These are phyloP conservation scores for Ormyrus nitidulus DNA, from an alignment of 2,888 invertebrate genomes.

Conservation along the genomic window DNA sequence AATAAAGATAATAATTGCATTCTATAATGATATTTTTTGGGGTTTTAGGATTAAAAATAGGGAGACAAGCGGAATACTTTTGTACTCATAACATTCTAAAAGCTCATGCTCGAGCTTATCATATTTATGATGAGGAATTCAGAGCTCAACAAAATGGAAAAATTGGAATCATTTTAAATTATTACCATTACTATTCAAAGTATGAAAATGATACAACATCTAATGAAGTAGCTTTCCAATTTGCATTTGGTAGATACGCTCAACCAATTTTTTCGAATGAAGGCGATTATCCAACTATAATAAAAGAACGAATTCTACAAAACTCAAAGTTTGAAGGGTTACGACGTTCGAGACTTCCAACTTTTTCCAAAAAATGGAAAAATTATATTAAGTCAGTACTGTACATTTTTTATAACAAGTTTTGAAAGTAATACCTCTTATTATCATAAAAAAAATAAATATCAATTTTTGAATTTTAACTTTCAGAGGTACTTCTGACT, in stretches of 20 bases:
- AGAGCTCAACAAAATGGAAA: constrained; percentile 78
- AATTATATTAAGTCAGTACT: constrained; percentile 58
- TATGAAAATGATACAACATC: constrained; percentile 38
- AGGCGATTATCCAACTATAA: constrained; percentile 77
- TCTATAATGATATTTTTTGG: background rate
- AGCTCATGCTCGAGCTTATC: constrained; percentile 83
- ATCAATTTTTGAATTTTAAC: background rate
- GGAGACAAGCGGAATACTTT: constrained; percentile 79
- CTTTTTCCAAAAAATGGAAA: constrained; percentile 78
- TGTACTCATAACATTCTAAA: constrained; percentile 84
- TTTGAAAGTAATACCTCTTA: too few relatives aligned
- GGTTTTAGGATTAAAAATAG: constrained; percentile 47
- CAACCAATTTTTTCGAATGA: constrained; percentile 58
- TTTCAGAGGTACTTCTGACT: constrained; percentile 40
- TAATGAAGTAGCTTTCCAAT: constrained; percentile 64
- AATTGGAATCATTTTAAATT: too few relatives aligned
- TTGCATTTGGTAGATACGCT: constrained; percentile 74
- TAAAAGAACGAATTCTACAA: constrained; percentile 74
- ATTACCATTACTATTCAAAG: too few relatives aligned
- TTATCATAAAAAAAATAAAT: too few relatives aligned
- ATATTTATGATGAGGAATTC: constrained; percentile 79
- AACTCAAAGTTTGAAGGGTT: constrained; percentile 75
- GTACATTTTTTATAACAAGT: too few relatives aligned
- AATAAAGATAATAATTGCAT: constrained; percentile 11
- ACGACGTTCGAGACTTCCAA: constrained; percentile 74